Percentiles rank a stretch among this genome's conserved stretches.
These are phyloP conservation scores for Cuniculus paca DNA, from an alignment of 2,797 vertebrate genomes.

Conservation along the genomic window DNA sequence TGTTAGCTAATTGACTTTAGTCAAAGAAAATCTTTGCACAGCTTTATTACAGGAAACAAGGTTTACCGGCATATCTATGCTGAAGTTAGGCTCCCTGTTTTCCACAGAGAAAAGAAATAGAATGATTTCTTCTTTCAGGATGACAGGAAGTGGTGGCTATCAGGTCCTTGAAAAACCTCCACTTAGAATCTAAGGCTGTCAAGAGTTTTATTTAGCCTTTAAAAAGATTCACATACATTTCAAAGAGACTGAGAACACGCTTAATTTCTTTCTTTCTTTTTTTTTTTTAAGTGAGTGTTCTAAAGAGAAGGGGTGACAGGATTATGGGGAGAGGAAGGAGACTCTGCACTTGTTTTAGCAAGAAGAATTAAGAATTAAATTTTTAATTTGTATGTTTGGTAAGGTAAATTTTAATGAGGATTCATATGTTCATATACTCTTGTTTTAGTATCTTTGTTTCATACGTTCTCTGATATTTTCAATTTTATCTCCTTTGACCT, in stretches of 20 bases:
- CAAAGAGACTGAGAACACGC: not conserved
- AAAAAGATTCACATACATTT: slow-evolving; percentile 2
- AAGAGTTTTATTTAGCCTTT: not conserved
- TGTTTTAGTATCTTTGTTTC: slow-evolving; percentile 2
- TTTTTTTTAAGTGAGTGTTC: not conserved
- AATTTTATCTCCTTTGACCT: not conserved
- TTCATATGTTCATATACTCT: not conserved
- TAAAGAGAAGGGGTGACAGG: not conserved
- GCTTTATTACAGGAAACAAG: not conserved
- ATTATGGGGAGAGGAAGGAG: not conserved
- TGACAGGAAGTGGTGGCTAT: not conserved
- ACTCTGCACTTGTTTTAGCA: not conserved
- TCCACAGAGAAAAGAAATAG: not conserved
- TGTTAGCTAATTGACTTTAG: not conserved
- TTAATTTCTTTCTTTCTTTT: too few species aligned
- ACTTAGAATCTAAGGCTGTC: not conserved
- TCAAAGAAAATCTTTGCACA: not conserved
- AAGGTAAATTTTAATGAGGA: not conserved
- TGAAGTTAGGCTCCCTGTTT: not conserved
- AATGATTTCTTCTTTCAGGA: not conserved
- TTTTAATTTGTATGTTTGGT: not conserved
- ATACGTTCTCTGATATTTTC: not conserved
- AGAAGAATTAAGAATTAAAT: not conserved
- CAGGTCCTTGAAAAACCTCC: not conserved
- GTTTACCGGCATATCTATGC: not conserved